A percentile compares a stretch with the other conserved stretches of the same genome.
Evolutionary conservation across 2,113 vertebrate genomes (phyloP).

Genomic region (Embiotoca jacksoni): DNA sequence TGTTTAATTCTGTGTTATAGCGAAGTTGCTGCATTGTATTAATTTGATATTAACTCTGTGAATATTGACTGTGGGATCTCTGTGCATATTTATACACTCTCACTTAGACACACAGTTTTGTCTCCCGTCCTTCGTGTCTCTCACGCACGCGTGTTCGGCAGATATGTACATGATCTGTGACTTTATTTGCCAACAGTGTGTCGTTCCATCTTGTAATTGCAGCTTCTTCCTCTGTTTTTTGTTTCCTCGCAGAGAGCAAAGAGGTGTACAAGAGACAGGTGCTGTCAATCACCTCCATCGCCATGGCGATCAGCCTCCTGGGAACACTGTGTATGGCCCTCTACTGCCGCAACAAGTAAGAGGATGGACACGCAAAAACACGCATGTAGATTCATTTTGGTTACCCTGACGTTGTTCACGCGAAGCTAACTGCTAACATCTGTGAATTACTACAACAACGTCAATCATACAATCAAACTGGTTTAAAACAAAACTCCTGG

Average conservation of each 20-base stretch:
- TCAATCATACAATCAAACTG: too few species aligned
- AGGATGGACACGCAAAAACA: background rate
- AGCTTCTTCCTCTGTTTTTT: constrained; percentile 47
- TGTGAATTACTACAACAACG: too few species aligned
- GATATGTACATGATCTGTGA: constrained; percentile 21
- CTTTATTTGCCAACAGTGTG: constrained; percentile 24
- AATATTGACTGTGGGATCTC: constrained; percentile 17
- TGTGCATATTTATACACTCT: background rate
- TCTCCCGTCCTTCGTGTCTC: background rate
- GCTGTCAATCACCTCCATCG: constrained; percentile 96
- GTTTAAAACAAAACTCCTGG: too few species aligned
- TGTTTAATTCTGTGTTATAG: constrained; percentile 43
- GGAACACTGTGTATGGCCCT: constrained; percentile 94
- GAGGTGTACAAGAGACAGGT: constrained; percentile 97
- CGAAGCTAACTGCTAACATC: too few species aligned
- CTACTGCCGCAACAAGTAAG: constrained; percentile 98
- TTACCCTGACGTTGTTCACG: too few species aligned
- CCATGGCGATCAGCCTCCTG: constrained; percentile 95
- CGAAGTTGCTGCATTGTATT: constrained; percentile 1
- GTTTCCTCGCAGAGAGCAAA: constrained; percentile 91
- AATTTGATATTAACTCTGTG: constrained; percentile 20
- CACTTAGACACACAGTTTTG: background rate
- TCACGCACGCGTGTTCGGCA: background rate
- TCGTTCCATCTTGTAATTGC: constrained; percentile 51
- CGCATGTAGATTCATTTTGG: background rate